phyloP scores from a whole-genome alignment of 1,140 invertebrate genomes.

The Oedothorax gibbosus region DNA sequence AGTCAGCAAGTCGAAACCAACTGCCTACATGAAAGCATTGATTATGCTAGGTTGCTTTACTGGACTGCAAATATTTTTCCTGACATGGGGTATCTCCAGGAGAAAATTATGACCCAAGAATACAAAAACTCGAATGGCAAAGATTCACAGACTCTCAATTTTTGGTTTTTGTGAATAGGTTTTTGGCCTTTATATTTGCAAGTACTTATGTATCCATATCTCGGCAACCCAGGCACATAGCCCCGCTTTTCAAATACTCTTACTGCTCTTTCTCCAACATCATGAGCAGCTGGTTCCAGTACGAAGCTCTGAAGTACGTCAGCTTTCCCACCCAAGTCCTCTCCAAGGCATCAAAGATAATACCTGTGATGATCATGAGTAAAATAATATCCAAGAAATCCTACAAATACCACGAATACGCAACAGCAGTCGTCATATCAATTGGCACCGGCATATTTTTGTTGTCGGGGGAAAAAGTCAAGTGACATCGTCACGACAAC shows the following conservation, averaged over 20 bases:
- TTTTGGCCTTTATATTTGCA: conserved; percentile 85
- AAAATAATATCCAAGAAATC: no score
- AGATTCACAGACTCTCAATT: conserved; percentile 93
- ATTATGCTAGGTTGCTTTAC: conserved; percentile 83
- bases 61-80: conserved; percentile 89
- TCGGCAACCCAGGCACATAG: no score
- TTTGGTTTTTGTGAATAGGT: conserved; percentile 92
- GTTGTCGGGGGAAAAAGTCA: conserved; percentile 70
- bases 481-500: conserved; percentile 48
- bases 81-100: conserved; percentile 95
- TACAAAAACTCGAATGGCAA: conserved; percentile 76
- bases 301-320: no score
- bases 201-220: conserved; percentile 73
- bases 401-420: no score
- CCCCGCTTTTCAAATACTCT: no score
- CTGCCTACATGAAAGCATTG: conserved; percentile 72
- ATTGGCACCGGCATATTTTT: conserved; percentile 93
- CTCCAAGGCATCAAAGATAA: no score
- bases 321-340: no score
- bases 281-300: no score
- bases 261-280: no score
- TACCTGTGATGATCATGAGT: no score
- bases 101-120: conserved; percentile 74
- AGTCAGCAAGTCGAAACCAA: conserved; percentile 22
- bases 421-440: conserved; percentile 89